phyloP scores from a whole-genome alignment of 2,113 vertebrate genomes.

The Piprites chloris region DNA sequence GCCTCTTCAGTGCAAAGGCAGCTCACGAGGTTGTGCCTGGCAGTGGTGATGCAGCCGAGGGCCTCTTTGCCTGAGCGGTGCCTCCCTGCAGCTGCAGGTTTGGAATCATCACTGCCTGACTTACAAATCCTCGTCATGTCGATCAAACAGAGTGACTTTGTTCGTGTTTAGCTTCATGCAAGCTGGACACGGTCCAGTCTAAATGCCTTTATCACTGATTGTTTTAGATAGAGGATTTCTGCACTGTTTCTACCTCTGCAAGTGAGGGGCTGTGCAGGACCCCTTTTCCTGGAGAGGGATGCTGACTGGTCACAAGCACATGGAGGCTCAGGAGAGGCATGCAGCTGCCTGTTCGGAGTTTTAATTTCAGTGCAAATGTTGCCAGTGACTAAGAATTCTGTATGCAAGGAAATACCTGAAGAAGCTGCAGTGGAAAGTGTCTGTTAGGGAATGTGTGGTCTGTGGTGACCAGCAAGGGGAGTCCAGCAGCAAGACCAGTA shows the following conservation, averaged over 20 bases:
- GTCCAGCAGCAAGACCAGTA: neutral
- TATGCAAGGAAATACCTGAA: neutral
- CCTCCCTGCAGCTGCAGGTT: neutral
- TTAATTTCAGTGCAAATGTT: neutral
- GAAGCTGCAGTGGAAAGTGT: neutral
- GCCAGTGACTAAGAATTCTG: neutral
- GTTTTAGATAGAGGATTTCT: neutral
- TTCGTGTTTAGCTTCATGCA: neutral
- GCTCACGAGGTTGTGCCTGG: neutral
- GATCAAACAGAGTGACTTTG: neutral
- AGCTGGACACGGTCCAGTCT: neutral
- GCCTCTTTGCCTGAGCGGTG: neutral
- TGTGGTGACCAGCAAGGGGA: neutral
- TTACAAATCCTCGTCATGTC: neutral
- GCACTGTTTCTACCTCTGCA: neutral
- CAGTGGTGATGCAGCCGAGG: neutral
- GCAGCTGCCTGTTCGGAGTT: neutral
- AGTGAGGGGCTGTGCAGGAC: neutral
- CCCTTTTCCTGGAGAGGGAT: neutral
- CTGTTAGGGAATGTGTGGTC: fast-evolving
- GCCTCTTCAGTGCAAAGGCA: neutral
- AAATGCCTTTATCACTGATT: neutral
- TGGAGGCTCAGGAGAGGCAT: neutral
- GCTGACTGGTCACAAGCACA: neutral
- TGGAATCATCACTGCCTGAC: fast-evolving